phyloP scores from a whole-genome alignment of 2,113 vertebrate species.

The Cyphomyrus plagiostoma region DNA sequence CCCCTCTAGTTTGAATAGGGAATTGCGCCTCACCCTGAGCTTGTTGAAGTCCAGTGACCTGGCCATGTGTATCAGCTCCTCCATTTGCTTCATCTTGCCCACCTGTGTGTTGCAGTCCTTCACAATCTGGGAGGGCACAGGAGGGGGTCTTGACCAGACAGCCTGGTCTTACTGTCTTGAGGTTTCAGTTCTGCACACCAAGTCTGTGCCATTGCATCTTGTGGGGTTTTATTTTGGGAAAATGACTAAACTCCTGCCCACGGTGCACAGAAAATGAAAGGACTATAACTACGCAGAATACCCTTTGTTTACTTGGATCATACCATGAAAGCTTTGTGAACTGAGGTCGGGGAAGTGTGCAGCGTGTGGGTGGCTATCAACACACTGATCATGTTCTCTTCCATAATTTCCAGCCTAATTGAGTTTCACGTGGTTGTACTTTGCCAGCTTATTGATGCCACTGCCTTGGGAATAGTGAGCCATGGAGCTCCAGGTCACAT shows the following conservation, averaged over 20 bases:
- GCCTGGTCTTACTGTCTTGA: not conserved
- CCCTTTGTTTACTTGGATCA: not conserved
- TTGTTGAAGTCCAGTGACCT: slow-evolving; percentile 66
- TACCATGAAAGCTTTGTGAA: not conserved
- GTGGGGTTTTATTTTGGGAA: not conserved
- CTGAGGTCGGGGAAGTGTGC: not conserved
- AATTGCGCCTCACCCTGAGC: slow-evolving; percentile 55
- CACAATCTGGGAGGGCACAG: slow-evolving; percentile 54
- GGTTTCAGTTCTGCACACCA: slow-evolving; percentile 2
- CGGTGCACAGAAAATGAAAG: not conserved
- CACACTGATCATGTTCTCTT: not conserved
- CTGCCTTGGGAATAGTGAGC: not conserved
- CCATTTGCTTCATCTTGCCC: slow-evolving; percentile 69
- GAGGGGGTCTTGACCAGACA: not conserved
- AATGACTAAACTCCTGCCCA: not conserved
- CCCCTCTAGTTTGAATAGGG: not conserved
- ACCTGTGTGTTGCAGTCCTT: slow-evolving; percentile 65
- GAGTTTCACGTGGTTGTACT: not conserved
- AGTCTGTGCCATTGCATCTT: not conserved
- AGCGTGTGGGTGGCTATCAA: not conserved
- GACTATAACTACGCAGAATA: not conserved
- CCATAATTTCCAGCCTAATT: not conserved
- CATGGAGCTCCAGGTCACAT: not conserved
- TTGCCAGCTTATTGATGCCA: not conserved
- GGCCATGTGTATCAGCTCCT: slow-evolving; percentile 63